Percentiles rank a stretch among this genome's conserved stretches.
phyloP scores from a whole-genome alignment of 1,140 invertebrate genomes.

The Ips typographus region DNA sequence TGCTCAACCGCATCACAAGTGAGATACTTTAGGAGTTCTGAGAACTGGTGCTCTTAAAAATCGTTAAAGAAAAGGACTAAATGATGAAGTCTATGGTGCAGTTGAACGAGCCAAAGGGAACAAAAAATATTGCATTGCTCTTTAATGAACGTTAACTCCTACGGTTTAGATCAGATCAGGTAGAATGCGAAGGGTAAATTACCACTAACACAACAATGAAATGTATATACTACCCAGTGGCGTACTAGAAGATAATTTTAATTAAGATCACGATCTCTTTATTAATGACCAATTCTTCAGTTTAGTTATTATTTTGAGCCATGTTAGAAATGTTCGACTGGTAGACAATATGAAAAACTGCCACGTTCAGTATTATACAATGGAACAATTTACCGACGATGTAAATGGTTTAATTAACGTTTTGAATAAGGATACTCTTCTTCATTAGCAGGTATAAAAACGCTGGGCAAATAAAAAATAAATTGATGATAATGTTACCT shows the following conservation, averaged over 20 bases:
- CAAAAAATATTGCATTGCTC: conserved; percentile 35
- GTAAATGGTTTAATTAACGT: too few relatives aligned
- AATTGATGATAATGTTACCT: too few relatives aligned
- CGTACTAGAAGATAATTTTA: conserved; percentile 4
- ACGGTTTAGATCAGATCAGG: conserved; percentile 34
- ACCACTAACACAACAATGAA: conserved; percentile 29
- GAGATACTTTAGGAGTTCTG: conserved; percentile 27
- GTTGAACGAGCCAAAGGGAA: conserved; percentile 26
- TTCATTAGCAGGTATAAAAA: too few relatives aligned
- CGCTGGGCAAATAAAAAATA: too few relatives aligned
- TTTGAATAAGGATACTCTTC: too few relatives aligned
- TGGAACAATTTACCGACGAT: too few relatives aligned
- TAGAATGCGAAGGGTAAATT: conserved; percentile 34
- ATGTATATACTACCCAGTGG: conserved; percentile 20
- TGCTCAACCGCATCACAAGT: conserved; percentile 25
- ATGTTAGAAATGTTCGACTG: too few relatives aligned
- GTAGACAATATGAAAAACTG: too few relatives aligned
- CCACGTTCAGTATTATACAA: too few relatives aligned
- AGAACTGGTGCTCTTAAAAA: conserved; percentile 32
- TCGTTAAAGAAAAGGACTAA: conserved; percentile 32
- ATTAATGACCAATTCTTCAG: too few relatives aligned
- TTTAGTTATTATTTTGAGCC: too few relatives aligned
- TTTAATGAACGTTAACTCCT: conserved; percentile 37
- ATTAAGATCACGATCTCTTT: too few relatives aligned
- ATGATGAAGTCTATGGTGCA: conserved; percentile 32